Conservation (phyloP, 2,113 vertebrate genomes). For the mouse (Mus musculus) region GRCm39 chr2:135819001-135819500, state of each 20-base stretch:
- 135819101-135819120: not conserved
- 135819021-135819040: not conserved
- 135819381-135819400: not conserved
- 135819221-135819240: not conserved
- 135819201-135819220: not conserved
- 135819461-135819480: not conserved
- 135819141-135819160: slow-evolving; percentile 30
- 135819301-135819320: not conserved
- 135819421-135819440: not conserved
- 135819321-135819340: not conserved
- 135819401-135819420: not conserved
- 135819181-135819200: not conserved
- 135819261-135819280: not conserved
- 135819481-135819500: not conserved
- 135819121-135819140: slow-evolving; percentile 38
- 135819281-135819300: not conserved
- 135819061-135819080: not conserved
- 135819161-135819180: not conserved
- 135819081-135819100: not conserved
- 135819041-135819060: not conserved
- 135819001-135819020: not conserved
- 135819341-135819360: not conserved
- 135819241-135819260: slow-evolving; percentile 14
- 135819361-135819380: not conserved
- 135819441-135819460: not conserved